Evolutionary conservation across 2,888 invertebrate species (phyloP), one percentile per base, ranked within the genome.

Genomic region (Sinodicranocentrus sp.): DNA sequence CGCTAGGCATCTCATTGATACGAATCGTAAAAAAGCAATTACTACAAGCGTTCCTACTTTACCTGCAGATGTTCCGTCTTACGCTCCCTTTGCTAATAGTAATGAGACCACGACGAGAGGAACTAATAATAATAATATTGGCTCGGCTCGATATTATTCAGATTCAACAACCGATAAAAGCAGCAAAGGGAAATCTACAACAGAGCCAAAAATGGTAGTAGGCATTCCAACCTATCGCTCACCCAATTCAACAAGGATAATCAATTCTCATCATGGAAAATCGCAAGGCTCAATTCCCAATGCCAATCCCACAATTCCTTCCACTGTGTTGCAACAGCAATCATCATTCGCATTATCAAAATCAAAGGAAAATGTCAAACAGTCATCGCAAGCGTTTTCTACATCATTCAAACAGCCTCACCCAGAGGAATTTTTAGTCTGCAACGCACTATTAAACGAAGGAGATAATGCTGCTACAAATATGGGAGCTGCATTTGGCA

Each of bases 101-200:
- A 77, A 48, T 72, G 83, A 83, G 83, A 83, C 83, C 83, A 77
- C 77, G 72, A 72, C 76, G 72, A 82, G 48, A 65, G 82, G 76
- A 76, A 79, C n/a, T n/a, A 57, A 43, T 65, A 78, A 63, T 33
- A 70, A 39, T 26, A 57, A 68, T 59, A 28, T 8, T 54, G 67
- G 19, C 57, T 15, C 21, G 28, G 39, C 57, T 57, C 78, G 63
- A 77, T 77, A 8, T 2, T 21, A 21, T 2, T 21, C 82, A 54
- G 67, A 76, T 82, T 67, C 28, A 59, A 25, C 65, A 19, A 54
- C 23, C 19, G 65, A 71, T 78, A 70, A 68, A 21, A 28, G 28
- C 54, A 39, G 25, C 52, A 80, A 84, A 84, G 80, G 80, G 84
- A 84, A 75, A 70, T 71, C 48, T 57, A 52, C 68, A 61, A 15